A percentile compares a stretch with the other conserved stretches of the same genome.
These are phyloP conservation scores for Rapana venosa DNA, from an alignment of 2,888 invertebrate species.

Conservation along the genomic window DNA sequence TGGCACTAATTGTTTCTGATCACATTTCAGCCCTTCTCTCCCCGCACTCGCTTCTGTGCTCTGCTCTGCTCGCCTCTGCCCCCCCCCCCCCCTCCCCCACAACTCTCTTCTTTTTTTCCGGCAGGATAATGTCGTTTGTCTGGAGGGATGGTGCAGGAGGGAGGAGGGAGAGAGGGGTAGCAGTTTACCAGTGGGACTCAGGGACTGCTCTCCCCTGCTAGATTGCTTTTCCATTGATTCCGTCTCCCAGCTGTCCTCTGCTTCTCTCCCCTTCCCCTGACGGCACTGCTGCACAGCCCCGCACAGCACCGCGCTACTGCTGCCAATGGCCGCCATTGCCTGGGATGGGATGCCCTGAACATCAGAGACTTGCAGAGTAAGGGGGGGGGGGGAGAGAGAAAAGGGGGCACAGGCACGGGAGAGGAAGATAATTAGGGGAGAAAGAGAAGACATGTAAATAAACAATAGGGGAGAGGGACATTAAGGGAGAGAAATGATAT, in stretches of 20 bases:
- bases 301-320: too few species aligned
- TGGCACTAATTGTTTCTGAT: slow-evolving; percentile 48
- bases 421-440: too few species aligned
- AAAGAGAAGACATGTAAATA: too few species aligned
- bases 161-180: neutral
- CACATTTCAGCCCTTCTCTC: slow-evolving; percentile 26
- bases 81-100: neutral
- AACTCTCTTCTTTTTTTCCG: neutral
- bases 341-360: too few species aligned
- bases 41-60: neutral
- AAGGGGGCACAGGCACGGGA: too few species aligned
- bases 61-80: neutral
- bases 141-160: neutral
- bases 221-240: slow-evolving; percentile 44
- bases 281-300: neutral
- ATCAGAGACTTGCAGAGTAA: too few species aligned
- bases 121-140: neutral
- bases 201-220: neutral
- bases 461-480: too few species aligned
- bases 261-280: neutral
- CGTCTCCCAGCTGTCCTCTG: slow-evolving; percentile 12
- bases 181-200: slow-evolving; percentile 9
- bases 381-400: too few species aligned
- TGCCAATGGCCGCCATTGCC: too few species aligned
- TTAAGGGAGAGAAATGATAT: too few species aligned